Percentiles rank a stretch among this genome's conserved stretches.
phyloP scores from a whole-genome alignment of 1,140 invertebrate species.

The Zophobas morio region DNA sequence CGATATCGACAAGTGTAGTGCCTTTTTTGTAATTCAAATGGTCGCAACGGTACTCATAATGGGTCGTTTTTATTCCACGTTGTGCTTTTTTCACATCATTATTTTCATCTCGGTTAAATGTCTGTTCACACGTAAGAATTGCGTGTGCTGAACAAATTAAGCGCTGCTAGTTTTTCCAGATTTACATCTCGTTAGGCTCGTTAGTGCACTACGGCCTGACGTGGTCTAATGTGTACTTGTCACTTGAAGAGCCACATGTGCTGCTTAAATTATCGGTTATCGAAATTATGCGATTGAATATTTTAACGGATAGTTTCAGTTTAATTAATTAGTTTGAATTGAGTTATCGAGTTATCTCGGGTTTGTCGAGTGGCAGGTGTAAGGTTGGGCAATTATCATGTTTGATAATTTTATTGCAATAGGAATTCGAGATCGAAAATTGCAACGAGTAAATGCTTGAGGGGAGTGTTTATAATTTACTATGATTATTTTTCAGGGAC shows the following conservation, averaged over 20 bases:
- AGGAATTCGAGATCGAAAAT: too few relatives aligned
- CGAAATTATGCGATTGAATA: too few relatives aligned
- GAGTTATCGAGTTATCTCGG: too few relatives aligned
- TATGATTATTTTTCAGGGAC: too few relatives aligned
- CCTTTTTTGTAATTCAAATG: neutral
- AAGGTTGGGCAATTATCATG: too few relatives aligned
- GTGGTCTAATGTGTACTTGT: neutral
- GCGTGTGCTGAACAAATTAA: slow-evolving; percentile 11
- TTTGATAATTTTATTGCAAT: too few relatives aligned
- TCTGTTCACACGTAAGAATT: slow-evolving; percentile 10
- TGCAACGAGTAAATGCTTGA: too few relatives aligned
- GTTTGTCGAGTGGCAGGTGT: too few relatives aligned
- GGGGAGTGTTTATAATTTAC: too few relatives aligned
- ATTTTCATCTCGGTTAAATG: slow-evolving; percentile 2
- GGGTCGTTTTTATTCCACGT: neutral
- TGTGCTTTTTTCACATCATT: neutral
- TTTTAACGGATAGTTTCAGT: too few relatives aligned
- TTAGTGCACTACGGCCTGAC: neutral
- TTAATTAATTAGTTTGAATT: too few relatives aligned
- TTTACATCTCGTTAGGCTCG: slow-evolving; percentile 6
- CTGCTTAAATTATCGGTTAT: too few relatives aligned
- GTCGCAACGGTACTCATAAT: neutral
- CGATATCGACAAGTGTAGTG: neutral
- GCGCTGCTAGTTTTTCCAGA: neutral
- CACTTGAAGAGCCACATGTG: neutral